Base-by-base conservation (phyloP, 2,888 invertebrate species). In the Eremobia ochroleuca region DNA sequence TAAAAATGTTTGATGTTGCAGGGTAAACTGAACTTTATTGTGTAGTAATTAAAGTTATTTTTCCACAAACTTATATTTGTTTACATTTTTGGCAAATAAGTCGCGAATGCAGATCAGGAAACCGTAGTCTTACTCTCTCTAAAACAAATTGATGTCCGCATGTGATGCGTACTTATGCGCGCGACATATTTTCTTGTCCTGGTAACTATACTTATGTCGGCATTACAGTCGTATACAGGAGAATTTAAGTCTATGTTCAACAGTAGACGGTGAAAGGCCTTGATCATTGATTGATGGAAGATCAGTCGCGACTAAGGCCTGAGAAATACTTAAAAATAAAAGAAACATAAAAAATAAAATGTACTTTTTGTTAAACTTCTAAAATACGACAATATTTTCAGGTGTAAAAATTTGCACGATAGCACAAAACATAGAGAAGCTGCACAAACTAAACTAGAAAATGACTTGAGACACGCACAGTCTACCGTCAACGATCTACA, bases 381-480 rank as follows among this genome's bases (percentile, higher is more conserved):
- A n/a, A 55, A 28, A 40, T 11, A 37, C 5, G 21, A 59, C 1
- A 28, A 59, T 40, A 25, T 37, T 91, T 88, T 2, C 87, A 96
- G 96, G 68, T 83, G 92, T 78, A 90, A 90, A 77, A 86, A 90
- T 73, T 77, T 95, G 6, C 89, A 90, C 3, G 90, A 92, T 37
- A 91, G 91, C 73, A 62, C 85, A 62, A 90, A 87, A 40, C 90
- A 91, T 46, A 92, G 87, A 49, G 92, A 93, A 49, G 70, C 82
- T 34, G 69, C 82, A n/a, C 91, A 92, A 49, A 85, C 82, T 6
- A 96, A 94, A 90, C 68, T 94, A 13, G 96, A 97, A 82, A 94
- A 91, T 4, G 97, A 97, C 3, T 81, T 95, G 3, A 91, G 94
- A 18, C 95, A 95, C 65, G 92, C 95, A n/a, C 95, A 96, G 76